Evolutionary conservation across 1,140 invertebrate genomes (phyloP), one percentile per base, ranked within the genome.

Genomic region (Sipha flava): DNA sequence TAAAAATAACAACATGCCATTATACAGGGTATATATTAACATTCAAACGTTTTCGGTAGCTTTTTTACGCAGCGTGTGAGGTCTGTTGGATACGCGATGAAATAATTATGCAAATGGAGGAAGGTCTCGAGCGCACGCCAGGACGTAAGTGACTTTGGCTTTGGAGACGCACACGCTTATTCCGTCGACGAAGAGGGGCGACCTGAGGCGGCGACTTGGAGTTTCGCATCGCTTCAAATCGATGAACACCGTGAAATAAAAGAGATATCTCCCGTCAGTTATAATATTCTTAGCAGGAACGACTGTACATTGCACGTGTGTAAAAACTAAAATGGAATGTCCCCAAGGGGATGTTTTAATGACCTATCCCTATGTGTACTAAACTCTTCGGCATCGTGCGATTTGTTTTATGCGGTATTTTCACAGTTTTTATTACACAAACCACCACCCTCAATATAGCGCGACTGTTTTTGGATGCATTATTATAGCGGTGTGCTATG

Each of bases 331-430:
- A 26, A 23, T 12, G 18, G 23, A 70, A 57, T 54, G 34, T 57
- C 52, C 73, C 52, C 21, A 21, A 57, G 52, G n/a, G 31, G 14
- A 77, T 37, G 52, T 77, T 77, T 77, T 77, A 77, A 77, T 57
- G 37, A 59, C 31, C 2, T 5, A 1, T 52, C 34, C 16, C 6
- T 29, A 26, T 31, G 6, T 62, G 31, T 14, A 40, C 40, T 18
- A 14, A 68, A 26, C 37, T 68, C 43, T 49, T 47, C 7, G n/a
- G n/a, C 7, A 43, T 16, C 43, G 2, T 3, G 6, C 10, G 34
- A 57, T 59, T 59, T 77, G 52, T 77, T 77, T 77, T 18, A 54
- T 43, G 16, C 23, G 18, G 0, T 43, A 77, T 77, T 57, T 59
- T 37, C 49, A 21, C 47, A 3, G 37, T 47, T 70, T 29, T 70